Evolutionary conservation across 2,888 invertebrate species (phyloP).

Genomic region (Rugalucina vietnamica): DNA sequence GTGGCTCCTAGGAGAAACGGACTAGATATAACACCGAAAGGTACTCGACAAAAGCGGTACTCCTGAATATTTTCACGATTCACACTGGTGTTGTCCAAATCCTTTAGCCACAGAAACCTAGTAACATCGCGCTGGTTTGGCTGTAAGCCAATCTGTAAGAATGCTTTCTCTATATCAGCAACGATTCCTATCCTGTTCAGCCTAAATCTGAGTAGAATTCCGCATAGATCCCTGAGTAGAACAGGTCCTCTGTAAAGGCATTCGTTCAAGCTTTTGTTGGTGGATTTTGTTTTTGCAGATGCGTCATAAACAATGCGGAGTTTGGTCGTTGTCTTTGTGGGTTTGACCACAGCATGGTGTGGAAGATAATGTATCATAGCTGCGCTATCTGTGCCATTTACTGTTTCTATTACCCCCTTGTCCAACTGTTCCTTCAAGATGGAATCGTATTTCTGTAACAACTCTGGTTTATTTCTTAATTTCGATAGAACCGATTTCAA

Average conservation of each 20-base stretch:
- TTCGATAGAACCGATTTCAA: background rate
- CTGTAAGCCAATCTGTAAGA: conserved; percentile 19
- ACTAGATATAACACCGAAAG: conserved; percentile 11
- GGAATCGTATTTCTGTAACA: background rate
- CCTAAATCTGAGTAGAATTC: conserved; percentile 24
- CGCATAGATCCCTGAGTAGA: conserved; percentile 14
- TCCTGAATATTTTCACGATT: conserved; percentile 3
- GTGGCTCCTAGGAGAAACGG: conserved; percentile 14
- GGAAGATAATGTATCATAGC: conserved; percentile 20
- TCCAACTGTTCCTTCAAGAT: conserved; percentile 14
- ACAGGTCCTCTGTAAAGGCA: conserved; percentile 12
- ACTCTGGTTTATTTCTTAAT: background rate
- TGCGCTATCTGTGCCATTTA: background rate
- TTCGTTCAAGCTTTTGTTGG: conserved; percentile 30
- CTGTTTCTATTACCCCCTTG: conserved; percentile 23
- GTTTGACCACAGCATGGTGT: conserved; percentile 29
- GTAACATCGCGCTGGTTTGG: conserved; percentile 20
- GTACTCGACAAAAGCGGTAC: conserved; percentile 1
- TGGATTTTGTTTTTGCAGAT: background rate
- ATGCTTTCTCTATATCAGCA: conserved; percentile 34
- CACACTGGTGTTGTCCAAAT: background rate
- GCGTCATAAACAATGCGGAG: conserved; percentile 5
- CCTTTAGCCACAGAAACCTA: conserved; percentile 28
- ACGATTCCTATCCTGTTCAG: background rate
- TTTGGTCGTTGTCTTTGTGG: conserved; percentile 13